A percentile compares a stretch with the other conserved stretches of the same genome.
These are phyloP conservation scores for Philereme transversata DNA, from an alignment of 2,888 invertebrate genomes.

Conservation along the genomic window DNA sequence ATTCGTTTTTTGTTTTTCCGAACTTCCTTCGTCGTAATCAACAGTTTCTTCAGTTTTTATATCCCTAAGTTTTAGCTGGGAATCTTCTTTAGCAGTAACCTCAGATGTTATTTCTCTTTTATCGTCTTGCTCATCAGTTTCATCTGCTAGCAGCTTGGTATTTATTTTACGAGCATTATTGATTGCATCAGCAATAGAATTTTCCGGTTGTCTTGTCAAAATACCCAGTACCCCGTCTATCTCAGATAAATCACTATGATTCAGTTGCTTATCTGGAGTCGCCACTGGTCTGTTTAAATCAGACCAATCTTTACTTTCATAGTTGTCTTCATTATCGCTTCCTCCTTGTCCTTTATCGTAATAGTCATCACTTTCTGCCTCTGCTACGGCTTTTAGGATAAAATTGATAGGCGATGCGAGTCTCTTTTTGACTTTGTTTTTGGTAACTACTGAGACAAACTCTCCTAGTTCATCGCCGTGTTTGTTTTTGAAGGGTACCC, in stretches of 20 bases:
- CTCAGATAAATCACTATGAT: conserved; percentile 58
- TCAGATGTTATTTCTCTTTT: conserved; percentile 26
- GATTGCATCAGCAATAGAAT: conserved; percentile 45
- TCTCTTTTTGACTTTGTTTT: conserved; percentile 69
- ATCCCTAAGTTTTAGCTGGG: conserved; percentile 21
- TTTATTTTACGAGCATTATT: conserved; percentile 32
- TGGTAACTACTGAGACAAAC: conserved; percentile 56
- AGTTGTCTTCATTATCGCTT: conserved; percentile 65
- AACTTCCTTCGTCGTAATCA: conserved; percentile 53
- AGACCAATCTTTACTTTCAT: conserved; percentile 74
- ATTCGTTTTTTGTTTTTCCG: conserved; percentile 48
- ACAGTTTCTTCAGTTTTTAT: conserved; percentile 27
- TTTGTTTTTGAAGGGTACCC: conserved; percentile 78
- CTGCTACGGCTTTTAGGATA: conserved; percentile 61
- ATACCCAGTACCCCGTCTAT: conserved; percentile 71
- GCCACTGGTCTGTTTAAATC: conserved; percentile 55
- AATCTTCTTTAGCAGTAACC: conserved; percentile 25
- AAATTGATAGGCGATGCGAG: conserved; percentile 69
- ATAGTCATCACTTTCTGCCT: conserved; percentile 64
- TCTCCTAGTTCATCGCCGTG: conserved; percentile 70
- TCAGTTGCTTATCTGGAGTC: conserved; percentile 38
- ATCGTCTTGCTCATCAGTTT: conserved; percentile 24
- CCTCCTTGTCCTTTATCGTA: conserved; percentile 66
- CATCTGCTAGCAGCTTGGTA: conserved; percentile 16
- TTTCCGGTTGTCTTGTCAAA: conserved; percentile 51